Conservation (phyloP, 2,797 vertebrate genomes). For the Leptodactylus fallax region DNA sequence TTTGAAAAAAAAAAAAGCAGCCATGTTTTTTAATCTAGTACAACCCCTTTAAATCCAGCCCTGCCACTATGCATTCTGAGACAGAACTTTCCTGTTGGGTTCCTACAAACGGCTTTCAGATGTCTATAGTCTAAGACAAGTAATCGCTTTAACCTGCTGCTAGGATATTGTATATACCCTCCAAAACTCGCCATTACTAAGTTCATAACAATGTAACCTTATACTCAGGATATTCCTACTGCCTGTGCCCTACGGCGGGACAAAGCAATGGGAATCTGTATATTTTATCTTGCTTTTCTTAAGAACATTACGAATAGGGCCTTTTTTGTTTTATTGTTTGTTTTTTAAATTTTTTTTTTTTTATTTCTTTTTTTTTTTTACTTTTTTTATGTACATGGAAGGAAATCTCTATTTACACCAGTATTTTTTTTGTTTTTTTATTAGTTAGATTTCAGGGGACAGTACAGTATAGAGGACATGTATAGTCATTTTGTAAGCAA, state of each 20-base stretch:
- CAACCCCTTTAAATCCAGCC: neutral
- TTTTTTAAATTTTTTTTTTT: neutral
- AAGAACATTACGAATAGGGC: constrained; percentile 18
- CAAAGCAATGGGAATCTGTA: constrained; percentile 50
- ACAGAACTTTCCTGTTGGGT: no score
- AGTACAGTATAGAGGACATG: constrained; percentile 36
- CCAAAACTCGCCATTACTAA: constrained; percentile 56
- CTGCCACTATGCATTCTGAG: constrained; percentile 30
- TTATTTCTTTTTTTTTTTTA: no score
- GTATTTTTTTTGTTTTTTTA: constrained; percentile 41
- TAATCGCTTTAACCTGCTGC: constrained; percentile 62
- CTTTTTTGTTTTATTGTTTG: constrained; percentile 17
- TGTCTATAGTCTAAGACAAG: constrained; percentile 30
- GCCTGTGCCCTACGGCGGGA: constrained; percentile 39
- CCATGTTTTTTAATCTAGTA: neutral
- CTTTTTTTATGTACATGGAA: constrained; percentile 46
- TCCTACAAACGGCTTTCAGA: no score
- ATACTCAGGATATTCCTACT: constrained; percentile 61
- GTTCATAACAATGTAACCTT: constrained; percentile 60
- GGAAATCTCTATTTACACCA: constrained; percentile 46
- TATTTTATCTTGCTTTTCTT: constrained; percentile 48
- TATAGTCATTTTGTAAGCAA: constrained; percentile 44
- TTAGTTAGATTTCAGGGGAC: constrained; percentile 22
- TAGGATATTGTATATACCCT: constrained; percentile 58
- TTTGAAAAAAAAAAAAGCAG: no score